A percentile compares a stretch with the other conserved stretches of the same genome.
Conservation (phyloP, 2,797 vertebrate genomes). For the Artibeus lituratus region DNA sequence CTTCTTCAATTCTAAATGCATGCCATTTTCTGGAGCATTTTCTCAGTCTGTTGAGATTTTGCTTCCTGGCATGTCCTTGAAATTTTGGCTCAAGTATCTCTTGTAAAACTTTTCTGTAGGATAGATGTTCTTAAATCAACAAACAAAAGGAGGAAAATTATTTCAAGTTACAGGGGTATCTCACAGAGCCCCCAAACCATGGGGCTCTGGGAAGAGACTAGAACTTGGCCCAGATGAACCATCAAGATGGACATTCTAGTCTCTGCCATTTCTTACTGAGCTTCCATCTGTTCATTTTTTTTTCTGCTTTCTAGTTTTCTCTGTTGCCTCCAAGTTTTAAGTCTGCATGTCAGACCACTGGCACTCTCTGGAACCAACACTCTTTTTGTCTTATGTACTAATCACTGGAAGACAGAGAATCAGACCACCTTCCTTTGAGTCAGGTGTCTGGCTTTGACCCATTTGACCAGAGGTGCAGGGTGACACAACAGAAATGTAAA, state of each 20-base stretch:
- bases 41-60: not conserved
- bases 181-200: not conserved
- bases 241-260: not conserved
- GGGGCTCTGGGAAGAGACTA: accelerated
- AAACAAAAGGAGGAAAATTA: not conserved
- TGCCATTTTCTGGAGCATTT: not conserved
- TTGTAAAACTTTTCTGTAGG: not conserved
- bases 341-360: not conserved
- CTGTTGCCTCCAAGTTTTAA: not conserved
- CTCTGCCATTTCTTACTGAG: not conserved
- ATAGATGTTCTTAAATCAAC: not conserved
- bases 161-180: not conserved
- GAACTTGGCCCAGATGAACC: not conserved
- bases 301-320: not conserved
- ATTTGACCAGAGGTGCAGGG: not conserved
- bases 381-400: not conserved
- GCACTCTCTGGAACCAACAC: not conserved
- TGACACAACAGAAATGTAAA: not conserved
- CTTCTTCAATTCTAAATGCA: not conserved
- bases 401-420: not conserved
- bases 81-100: not conserved
- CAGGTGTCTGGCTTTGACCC: not conserved
- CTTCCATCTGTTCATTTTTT: not conserved
- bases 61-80: not conserved
- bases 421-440: not conserved